phyloP scores from a whole-genome alignment of 2,888 invertebrate species.

The Caenorhabditis drosophilae region DNA sequence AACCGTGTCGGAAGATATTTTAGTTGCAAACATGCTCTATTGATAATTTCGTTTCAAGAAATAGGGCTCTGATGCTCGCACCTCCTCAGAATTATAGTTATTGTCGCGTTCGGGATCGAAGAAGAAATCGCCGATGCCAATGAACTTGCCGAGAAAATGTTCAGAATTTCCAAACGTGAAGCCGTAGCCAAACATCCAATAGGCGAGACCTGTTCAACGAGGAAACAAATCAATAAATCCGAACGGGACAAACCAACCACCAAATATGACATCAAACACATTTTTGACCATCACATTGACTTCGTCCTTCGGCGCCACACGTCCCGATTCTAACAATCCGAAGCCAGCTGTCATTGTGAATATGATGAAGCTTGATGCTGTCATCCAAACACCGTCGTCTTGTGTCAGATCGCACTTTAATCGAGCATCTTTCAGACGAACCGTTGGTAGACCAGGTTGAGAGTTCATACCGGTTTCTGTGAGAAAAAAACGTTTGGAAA shows the following conservation, averaged over 20 bases:
- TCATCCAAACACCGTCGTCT: constrained; percentile 64
- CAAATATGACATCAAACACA: constrained; percentile 83
- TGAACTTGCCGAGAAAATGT: constrained; percentile 27
- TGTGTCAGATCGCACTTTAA: constrained; percentile 36
- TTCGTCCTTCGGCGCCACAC: constrained; percentile 62
- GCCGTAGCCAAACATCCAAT: constrained; percentile 93
- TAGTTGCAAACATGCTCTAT: too few relatives aligned
- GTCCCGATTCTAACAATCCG: constrained; percentile 53
- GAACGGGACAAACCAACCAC: too few relatives aligned
- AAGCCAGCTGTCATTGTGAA: constrained; percentile 64
- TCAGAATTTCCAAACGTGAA: constrained; percentile 79
- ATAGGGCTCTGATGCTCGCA: too few relatives aligned
- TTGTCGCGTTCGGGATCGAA: constrained; percentile 54
- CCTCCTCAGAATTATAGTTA: constrained; percentile 38
- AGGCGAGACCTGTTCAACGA: too few relatives aligned
- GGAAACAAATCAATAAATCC: too few relatives aligned
- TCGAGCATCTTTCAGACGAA: constrained; percentile 18
- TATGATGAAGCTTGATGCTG: constrained; percentile 56
- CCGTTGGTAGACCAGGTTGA: constrained; percentile 8
- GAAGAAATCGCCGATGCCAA: constrained; percentile 59
- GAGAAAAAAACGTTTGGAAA: too few relatives aligned
- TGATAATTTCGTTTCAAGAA: too few relatives aligned
- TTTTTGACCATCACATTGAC: constrained; percentile 86
- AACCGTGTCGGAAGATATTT: too few relatives aligned
- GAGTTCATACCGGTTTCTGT: too few relatives aligned